Conservation (phyloP, 2,113 vertebrate species). For the Clinocottus analis region DNA sequence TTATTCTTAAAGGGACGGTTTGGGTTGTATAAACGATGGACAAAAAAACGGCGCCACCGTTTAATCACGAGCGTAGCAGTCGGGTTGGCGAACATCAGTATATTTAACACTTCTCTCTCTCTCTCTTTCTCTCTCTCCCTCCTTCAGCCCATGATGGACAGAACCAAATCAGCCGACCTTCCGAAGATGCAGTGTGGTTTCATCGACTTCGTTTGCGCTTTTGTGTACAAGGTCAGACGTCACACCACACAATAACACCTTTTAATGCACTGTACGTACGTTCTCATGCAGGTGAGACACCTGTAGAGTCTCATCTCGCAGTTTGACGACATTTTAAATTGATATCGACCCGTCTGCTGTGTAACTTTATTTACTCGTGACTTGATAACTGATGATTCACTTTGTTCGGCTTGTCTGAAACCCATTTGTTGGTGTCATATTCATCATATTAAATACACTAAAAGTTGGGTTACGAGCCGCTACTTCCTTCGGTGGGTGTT, state of each 20-base stretch:
- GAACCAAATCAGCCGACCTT: slow-evolving; percentile 81
- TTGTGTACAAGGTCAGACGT: slow-evolving; percentile 84
- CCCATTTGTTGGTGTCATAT: background rate
- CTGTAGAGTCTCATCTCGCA: background rate
- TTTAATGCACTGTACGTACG: background rate
- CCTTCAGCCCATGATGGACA: slow-evolving; percentile 86
- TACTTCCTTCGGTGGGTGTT: too few species aligned
- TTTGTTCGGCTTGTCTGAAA: background rate
- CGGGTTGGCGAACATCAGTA: background rate
- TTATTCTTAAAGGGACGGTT: too few species aligned
- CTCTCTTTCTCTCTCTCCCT: background rate
- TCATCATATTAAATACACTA: too few species aligned
- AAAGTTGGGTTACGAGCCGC: too few species aligned
- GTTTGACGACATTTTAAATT: background rate
- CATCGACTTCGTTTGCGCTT: slow-evolving; percentile 86
- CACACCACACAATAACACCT: too few species aligned
- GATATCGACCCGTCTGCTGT: too few species aligned
- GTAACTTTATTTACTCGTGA: background rate
- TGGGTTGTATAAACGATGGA: background rate
- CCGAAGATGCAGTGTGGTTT: slow-evolving; percentile 87
- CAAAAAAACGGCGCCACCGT: background rate
- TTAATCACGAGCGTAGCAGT: background rate
- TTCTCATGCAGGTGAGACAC: background rate
- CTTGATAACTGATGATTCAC: background rate
- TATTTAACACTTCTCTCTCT: background rate